Conservation (phyloP, 2,113 vertebrate species). For the Menura novaehollandiae region DNA sequence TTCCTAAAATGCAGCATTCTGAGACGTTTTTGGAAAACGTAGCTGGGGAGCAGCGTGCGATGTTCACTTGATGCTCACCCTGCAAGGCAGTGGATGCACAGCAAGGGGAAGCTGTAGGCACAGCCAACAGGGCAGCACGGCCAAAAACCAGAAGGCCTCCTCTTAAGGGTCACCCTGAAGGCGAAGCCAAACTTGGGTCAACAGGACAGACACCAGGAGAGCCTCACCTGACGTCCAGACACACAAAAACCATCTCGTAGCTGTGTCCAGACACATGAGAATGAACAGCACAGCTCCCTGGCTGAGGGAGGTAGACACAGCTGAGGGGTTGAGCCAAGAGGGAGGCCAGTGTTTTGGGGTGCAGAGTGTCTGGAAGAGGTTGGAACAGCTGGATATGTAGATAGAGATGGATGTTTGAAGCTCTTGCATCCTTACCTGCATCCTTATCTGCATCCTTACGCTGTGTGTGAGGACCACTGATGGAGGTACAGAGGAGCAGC, state of each 20-base stretch:
- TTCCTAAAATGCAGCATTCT: conserved; percentile 11
- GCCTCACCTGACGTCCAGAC: not conserved
- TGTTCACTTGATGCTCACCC: conserved; percentile 11
- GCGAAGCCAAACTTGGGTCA: not conserved
- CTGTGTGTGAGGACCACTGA: not conserved
- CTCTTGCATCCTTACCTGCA: not conserved
- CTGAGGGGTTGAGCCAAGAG: not conserved
- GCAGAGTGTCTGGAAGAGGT: not conserved
- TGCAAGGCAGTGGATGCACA: not conserved
- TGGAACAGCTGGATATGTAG: accelerated
- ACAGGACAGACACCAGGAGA: not conserved
- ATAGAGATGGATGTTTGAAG: not conserved
- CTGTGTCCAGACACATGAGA: not conserved
- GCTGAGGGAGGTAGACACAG: accelerated
- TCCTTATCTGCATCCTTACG: accelerated
- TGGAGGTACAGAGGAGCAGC: not conserved
- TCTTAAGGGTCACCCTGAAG: not conserved
- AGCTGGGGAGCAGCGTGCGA: not conserved
- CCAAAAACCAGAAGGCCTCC: not conserved
- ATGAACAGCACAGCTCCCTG: not conserved
- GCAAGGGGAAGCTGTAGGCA: not conserved
- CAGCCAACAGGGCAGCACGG: not conserved
- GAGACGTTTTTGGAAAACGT: not conserved
- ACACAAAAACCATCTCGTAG: not conserved
- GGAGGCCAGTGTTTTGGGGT: not conserved